Evolutionary conservation across 1,140 invertebrate species (phyloP), one percentile per base, ranked within the genome.

Genomic region (Procambarus clarkii): DNA sequence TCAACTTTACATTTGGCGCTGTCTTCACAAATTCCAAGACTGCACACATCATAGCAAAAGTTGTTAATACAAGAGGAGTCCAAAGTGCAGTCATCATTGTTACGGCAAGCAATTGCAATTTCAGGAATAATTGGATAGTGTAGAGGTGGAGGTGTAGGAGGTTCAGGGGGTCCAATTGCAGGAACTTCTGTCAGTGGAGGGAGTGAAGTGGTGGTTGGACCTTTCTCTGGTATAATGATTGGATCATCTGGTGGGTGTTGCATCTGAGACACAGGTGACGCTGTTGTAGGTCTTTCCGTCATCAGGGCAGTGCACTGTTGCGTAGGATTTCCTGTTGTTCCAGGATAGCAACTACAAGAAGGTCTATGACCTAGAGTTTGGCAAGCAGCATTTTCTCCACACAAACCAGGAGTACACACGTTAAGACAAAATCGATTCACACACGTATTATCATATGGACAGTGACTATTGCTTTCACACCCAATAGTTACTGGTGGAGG

Each of bases 291-390:
- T 34, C 8, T 79, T 81, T 86, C 76, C 11, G 83, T 48, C 24
- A 77, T 54, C 13, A 78, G 54, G 45, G 88, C 88, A 83, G 24
- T 98, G 93, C 98, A 98, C 92, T 96, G 95, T 3, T 96, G 94
- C 93, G 97, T 98, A 0, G 98, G 97, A 95, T 98, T 97, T 87
- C 98, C 98, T 48, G 94, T 95, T 7, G 96, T 96, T 58, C 97
- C 97, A 46, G 69, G 81, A 21, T 81, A 81, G 46, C 88, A 90
- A 45, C 64, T 18, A 46, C 88, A 90, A 8, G 1, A 96, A 0
- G 97, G 95, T 93, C 95, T 95, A 15, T 77, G 88, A 46, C 54
- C 58, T 34, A 74, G 0, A 84, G 97, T 96, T 77, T 95, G 95
- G 94, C 97, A 97, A 92, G 96, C 95, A 5, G 97, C 96, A 94